Evolutionary conservation across 2,113 vertebrate genomes (phyloP).

Genomic region (Brachypodius melanocephalos): DNA sequence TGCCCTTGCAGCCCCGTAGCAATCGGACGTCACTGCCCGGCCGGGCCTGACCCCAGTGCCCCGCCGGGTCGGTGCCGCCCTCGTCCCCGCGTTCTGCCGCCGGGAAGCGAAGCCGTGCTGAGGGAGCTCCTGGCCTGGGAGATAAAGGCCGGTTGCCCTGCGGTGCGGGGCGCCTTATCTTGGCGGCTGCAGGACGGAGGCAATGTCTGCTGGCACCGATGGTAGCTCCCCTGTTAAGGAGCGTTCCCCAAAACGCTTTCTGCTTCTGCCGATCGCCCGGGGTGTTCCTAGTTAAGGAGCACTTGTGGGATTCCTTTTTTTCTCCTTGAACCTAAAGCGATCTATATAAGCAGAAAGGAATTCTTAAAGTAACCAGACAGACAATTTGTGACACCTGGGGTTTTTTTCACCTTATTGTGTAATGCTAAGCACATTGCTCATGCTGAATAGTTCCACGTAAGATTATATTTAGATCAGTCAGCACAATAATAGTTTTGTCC

Average conservation of each 20-base stretch:
- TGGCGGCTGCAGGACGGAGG: accelerated
- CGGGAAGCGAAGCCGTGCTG: accelerated
- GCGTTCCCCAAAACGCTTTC: neutral
- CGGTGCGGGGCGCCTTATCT: neutral
- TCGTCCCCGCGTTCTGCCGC: accelerated
- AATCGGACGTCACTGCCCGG: accelerated
- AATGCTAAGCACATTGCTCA: neutral
- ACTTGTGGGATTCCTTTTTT: neutral
- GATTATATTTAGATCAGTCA: neutral
- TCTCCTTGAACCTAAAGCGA: neutral
- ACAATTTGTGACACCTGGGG: too few species aligned
- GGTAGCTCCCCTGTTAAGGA: accelerated
- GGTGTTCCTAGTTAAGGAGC: neutral
- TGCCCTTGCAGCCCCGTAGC: accelerated
- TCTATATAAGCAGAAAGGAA: neutral
- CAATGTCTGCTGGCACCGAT: accelerated
- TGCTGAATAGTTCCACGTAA: neutral
- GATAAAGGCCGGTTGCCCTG: accelerated
- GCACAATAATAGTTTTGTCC: neutral
- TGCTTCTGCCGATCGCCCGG: neutral
- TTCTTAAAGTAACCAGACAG: neutral
- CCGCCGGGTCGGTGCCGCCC: accelerated
- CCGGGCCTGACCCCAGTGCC: neutral
- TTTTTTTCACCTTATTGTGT: neutral
- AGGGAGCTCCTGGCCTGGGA: accelerated